A percentile compares a stretch with the other conserved stretches of the same genome.
These are phyloP conservation scores for Helicorthomorpha holstii DNA, from an alignment of 1,140 invertebrate species.

Conservation along the genomic window DNA sequence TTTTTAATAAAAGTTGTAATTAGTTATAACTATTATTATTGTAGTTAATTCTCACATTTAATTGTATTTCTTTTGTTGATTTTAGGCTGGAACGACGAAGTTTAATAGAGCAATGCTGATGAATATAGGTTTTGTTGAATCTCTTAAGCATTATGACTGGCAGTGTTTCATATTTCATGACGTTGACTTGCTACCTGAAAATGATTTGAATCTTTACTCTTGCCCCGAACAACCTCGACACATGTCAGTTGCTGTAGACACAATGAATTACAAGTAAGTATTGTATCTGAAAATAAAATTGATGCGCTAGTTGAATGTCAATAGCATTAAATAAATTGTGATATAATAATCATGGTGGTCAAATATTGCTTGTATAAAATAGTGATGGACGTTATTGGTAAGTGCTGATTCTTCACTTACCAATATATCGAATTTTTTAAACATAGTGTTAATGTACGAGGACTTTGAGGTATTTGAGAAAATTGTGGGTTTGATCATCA, in stretches of 20 bases:
- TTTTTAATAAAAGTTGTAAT: constrained; percentile 6
- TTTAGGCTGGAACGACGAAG: constrained; percentile 35
- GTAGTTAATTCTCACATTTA: background rate
- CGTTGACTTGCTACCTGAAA: constrained; percentile 81
- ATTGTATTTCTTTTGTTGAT: constrained; percentile 10
- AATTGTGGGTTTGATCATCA: too few relatives aligned
- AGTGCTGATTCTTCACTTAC: too few relatives aligned
- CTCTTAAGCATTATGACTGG: constrained; percentile 46
- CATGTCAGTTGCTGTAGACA: constrained; percentile 3
- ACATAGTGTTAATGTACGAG: too few relatives aligned
- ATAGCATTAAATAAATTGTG: too few relatives aligned
- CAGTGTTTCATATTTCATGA: constrained; percentile 93
- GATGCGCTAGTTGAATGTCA: too few relatives aligned
- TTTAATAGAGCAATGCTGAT: constrained; percentile 88
- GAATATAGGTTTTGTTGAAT: constrained; percentile 87
- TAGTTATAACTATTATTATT: background rate
- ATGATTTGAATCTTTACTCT: constrained; percentile 78
- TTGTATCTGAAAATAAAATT: too few relatives aligned
- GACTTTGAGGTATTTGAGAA: too few relatives aligned
- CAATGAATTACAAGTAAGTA: background rate
- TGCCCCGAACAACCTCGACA: constrained; percentile 41
- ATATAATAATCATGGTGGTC: too few relatives aligned
- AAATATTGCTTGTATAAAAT: too few relatives aligned
- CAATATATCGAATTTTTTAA: too few relatives aligned
- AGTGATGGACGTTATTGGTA: too few relatives aligned